Conservation (phyloP, 2,797 vertebrate genomes). For the Chloroceryle amazona region DNA sequence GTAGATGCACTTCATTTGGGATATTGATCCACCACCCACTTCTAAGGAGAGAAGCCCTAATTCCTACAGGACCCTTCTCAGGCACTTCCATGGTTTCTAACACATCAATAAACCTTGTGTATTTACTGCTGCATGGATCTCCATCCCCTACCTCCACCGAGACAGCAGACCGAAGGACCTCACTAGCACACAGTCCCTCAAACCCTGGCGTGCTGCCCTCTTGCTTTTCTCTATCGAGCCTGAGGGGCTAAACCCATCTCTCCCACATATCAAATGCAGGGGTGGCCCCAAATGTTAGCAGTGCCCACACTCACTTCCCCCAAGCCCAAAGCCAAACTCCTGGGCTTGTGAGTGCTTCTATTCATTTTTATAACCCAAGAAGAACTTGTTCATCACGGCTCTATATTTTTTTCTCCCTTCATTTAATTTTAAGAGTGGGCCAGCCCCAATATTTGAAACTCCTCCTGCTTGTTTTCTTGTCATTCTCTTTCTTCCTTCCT, state of each 20-base stretch:
- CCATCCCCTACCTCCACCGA: not conserved
- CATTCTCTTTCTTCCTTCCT: slow-evolving; percentile 40
- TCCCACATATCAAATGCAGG: not conserved
- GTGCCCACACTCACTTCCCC: not conserved
- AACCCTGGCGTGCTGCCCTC: not conserved
- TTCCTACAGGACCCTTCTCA: not conserved
- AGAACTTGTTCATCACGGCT: not conserved
- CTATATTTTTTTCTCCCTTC: not conserved
- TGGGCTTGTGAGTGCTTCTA: not conserved
- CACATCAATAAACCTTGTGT: not conserved
- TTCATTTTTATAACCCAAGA: not conserved
- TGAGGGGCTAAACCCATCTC: not conserved
- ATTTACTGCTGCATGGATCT: not conserved
- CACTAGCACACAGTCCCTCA: not conserved
- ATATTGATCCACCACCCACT: too few relatives aligned
- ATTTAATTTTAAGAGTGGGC: slow-evolving; percentile 44
- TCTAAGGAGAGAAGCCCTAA: not conserved
- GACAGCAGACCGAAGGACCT: not conserved
- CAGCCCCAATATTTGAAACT: slow-evolving; percentile 64
- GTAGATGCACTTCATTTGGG: not conserved
- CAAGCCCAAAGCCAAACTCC: not conserved
- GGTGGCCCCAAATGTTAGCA: not conserved
- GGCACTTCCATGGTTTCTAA: not conserved
- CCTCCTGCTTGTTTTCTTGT: not conserved
- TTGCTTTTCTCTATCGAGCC: not conserved